Percentiles rank a stretch among this genome's conserved stretches.
Conservation (phyloP, 2,113 vertebrate genomes). For the Laticauda laticaudata region DNA sequence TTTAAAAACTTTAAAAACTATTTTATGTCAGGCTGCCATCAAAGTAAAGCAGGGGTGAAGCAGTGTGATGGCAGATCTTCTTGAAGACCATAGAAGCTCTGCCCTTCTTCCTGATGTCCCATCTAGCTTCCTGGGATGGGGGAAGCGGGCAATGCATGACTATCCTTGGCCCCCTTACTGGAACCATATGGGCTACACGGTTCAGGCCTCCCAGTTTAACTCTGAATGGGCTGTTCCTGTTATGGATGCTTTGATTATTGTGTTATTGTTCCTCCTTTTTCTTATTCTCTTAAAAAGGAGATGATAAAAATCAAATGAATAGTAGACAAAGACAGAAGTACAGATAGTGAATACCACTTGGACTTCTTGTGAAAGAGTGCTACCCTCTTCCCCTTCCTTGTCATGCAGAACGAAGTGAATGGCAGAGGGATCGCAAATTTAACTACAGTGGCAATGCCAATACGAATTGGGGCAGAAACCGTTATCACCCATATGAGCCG, state of each 20-base stretch:
- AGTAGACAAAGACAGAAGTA: too few relatives aligned
- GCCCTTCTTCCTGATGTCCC: too few relatives aligned
- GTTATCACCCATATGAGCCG: constrained; percentile 88
- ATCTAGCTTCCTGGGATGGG: neutral
- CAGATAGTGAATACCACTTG: too few relatives aligned
- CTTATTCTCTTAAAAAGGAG: neutral
- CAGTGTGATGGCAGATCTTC: too few relatives aligned
- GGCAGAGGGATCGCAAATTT: constrained; percentile 94
- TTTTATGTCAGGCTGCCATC: too few relatives aligned
- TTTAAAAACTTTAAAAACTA: too few relatives aligned
- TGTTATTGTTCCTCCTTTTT: too few relatives aligned
- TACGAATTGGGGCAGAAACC: constrained; percentile 86
- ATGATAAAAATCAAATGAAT: neutral
- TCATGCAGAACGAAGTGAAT: constrained; percentile 86
- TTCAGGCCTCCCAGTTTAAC: neutral
- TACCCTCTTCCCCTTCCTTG: neutral
- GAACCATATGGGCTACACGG: neutral
- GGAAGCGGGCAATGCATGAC: neutral
- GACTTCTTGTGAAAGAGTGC: neutral
- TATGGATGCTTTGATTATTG: neutral
- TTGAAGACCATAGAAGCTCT: neutral
- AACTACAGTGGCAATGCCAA: constrained; percentile 82
- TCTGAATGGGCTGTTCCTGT: neutral
- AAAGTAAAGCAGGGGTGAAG: too few relatives aligned
- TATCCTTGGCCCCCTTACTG: neutral